Evolutionary conservation across 2,797 vertebrate genomes (phyloP).

Genomic region (Cynopterus sphinx): DNA sequence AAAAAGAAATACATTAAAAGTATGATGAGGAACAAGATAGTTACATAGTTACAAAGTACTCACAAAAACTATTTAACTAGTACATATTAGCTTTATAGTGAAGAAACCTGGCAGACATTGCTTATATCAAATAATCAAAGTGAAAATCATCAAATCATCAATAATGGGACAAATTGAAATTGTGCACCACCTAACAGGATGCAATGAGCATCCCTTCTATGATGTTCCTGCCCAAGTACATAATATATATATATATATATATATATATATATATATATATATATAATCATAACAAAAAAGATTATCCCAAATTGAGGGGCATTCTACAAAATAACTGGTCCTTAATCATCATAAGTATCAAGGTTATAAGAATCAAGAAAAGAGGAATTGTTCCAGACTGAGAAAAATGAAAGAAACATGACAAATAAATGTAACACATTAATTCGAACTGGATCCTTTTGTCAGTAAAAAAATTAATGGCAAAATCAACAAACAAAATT

Average conservation of each 20-base stretch:
- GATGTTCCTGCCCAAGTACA: not conserved
- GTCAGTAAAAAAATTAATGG: not conserved
- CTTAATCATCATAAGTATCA: not conserved
- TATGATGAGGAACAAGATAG: conserved; percentile 26
- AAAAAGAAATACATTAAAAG: not conserved
- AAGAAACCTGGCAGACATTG: not conserved
- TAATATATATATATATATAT: not conserved
- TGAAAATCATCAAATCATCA: conserved; percentile 43
- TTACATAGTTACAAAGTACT: conserved; percentile 33
- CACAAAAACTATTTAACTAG: not conserved
- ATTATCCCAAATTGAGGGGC: not conserved
- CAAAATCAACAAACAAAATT: conserved; percentile 40
- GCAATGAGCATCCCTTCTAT: not conserved
- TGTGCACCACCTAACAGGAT: not conserved
- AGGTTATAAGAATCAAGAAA: conserved; percentile 34
- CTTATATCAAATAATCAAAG: not conserved
- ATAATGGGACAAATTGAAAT: not conserved
- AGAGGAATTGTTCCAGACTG: not conserved
- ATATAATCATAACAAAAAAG: not conserved
- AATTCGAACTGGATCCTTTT: conserved; percentile 1
- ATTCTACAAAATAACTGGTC: conserved; percentile 35
- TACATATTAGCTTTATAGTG: conserved; percentile 25
- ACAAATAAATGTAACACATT: not conserved
- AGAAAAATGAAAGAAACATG: not conserved
- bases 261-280: not conserved